Percentiles rank a stretch among this genome's conserved stretches.
These are phyloP conservation scores for Andrena trimmerana DNA, from an alignment of 2,888 invertebrate genomes.

Conservation along the genomic window DNA sequence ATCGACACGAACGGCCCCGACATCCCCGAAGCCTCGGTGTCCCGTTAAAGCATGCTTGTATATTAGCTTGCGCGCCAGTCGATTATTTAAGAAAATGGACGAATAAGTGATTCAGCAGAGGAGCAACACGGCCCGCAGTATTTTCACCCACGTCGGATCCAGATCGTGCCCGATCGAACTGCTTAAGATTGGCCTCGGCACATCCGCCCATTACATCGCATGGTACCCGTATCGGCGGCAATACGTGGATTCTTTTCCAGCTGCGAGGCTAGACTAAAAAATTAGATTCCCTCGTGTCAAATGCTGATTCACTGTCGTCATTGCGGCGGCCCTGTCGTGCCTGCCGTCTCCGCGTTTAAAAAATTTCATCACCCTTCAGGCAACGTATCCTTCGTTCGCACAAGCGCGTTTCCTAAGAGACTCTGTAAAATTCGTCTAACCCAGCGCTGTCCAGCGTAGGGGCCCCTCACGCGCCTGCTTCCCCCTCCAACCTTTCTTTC, in stretches of 20 bases:
- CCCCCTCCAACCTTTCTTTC: too few relatives aligned
- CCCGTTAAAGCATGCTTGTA: neutral
- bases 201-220: constrained; percentile 45
- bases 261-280: constrained; percentile 81
- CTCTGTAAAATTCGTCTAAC: too few relatives aligned
- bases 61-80: neutral
- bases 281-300: constrained; percentile 41
- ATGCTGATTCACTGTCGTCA: constrained; percentile 34
- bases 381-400: neutral
- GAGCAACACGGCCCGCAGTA: neutral
- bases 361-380: neutral
- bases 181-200: constrained; percentile 22
- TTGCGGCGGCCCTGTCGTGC: constrained; percentile 12
- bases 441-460: too few relatives aligned
- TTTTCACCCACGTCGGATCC: constrained; percentile 4
- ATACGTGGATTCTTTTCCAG: constrained; percentile 80
- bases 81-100: neutral
- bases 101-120: neutral
- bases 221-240: constrained; percentile 57
- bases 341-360: neutral
- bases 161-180: constrained; percentile 26
- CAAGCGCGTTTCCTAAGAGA: too few relatives aligned
- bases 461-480: too few relatives aligned
- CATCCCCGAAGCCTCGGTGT: neutral
- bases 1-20: constrained; percentile 18